Evolutionary conservation across 2,797 vertebrate species (phyloP).

Genomic region (Nothura maculosa): DNA sequence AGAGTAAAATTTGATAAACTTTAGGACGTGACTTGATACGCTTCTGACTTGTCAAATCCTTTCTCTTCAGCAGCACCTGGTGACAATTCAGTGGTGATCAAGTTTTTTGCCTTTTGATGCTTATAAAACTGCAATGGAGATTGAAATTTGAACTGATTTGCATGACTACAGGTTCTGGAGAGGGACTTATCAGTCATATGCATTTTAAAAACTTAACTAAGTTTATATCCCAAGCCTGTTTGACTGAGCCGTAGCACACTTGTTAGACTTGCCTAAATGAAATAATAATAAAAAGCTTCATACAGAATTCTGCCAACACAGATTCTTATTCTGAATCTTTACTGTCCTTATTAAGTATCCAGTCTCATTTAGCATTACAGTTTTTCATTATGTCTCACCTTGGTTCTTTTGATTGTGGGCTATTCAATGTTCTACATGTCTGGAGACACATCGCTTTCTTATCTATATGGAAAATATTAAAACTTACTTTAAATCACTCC

Average conservation of each 20-base stretch:
- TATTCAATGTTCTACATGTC: not conserved
- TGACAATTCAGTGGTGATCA: rapidly evolving
- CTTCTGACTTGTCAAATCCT: not conserved
- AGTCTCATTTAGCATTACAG: not conserved
- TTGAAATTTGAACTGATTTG: not conserved
- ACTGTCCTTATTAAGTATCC: not conserved
- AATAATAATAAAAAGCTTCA: not conserved
- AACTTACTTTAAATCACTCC: not conserved
- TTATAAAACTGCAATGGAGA: not conserved
- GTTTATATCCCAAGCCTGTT: not conserved
- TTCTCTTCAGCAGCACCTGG: not conserved
- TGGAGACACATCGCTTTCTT: not conserved
- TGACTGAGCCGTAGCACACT: not conserved
- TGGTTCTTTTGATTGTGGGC: not conserved
- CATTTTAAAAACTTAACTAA: not conserved
- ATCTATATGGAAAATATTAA: not conserved
- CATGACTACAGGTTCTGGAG: not conserved
- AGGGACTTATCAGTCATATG: not conserved
- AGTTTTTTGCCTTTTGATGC: not conserved
- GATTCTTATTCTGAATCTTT: not conserved
- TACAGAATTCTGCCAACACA: not conserved
- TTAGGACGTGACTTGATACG: not conserved
- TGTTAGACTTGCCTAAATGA: not conserved
- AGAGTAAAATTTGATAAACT: not conserved
- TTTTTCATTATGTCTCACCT: not conserved